Base-by-base conservation (phyloP, 2,113 vertebrate species). In the Galemys pyrenaicus region DNA sequence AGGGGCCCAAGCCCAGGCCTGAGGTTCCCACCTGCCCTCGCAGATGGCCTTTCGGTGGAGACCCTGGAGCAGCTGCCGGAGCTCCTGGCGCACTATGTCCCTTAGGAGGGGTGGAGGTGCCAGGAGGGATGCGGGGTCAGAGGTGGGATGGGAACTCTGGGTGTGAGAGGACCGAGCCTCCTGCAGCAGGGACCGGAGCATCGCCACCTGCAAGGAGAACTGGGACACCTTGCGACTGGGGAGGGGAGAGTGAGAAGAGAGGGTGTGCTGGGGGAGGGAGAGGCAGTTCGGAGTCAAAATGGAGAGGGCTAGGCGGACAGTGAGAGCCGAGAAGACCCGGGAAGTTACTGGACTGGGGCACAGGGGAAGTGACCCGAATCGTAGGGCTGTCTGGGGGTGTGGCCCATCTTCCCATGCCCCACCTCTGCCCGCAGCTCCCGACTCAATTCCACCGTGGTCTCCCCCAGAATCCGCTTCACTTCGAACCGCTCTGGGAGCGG, bases 1-100 rank as follows among this genome's bases (percentile, higher is more conserved):
- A 11, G 1, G 44, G 73, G 26, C 54, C 88, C 19, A 44, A 73
- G 9, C 16, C 20, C 30, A 11, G 46, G 70, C 20, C 85, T 41
- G 32, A 54, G 79, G 78, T 32, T 68, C 96, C 77, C 95, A 98
- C 98, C 98, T 98, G 96, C 98, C 98, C 95, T 98, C 97, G 22
- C n/a, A 78, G 70, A 95, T 77, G 54, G 98, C 98, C 91, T 97
- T 98, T 62, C 90, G 91, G 24, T 87, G 97, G 73, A 98, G 96
- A 32, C 87, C 41, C 4, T 85, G 94, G 49, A 99, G 98, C 70
- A 99, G 97, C 97, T 99, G 98, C 56, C 98, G 97, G 84, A 99
- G 98, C 95, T 99, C 99, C n/a, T 97, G 98, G 88, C 98, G 98
- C 95, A 99, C 81, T 92, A 99, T 96, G 83, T 98, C 98, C 97